Evolutionary conservation across 2,113 vertebrate genomes (phyloP).

Genomic region (Apteryx owenii): DNA sequence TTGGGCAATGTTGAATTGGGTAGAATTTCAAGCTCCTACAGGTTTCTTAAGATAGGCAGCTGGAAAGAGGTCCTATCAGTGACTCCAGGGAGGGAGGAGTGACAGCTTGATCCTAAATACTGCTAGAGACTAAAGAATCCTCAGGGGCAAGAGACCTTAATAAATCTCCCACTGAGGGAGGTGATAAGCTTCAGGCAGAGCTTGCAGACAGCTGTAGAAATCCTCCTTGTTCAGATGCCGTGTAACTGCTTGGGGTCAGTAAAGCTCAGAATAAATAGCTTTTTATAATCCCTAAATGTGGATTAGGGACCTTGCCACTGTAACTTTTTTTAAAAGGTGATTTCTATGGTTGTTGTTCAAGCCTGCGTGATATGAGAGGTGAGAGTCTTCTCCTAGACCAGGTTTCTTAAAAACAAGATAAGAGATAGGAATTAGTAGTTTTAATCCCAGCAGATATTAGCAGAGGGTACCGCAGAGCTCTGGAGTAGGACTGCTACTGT

Average conservation of each 20-base stretch:
- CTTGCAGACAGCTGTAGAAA: neutral
- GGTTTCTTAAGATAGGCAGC: neutral
- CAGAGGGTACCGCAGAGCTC: neutral
- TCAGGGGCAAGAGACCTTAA: fast-evolving
- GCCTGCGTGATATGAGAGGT: neutral
- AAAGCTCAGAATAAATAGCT: neutral
- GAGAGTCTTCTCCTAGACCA: neutral
- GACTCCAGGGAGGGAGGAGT: neutral
- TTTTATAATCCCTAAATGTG: neutral
- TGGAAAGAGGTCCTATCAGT: neutral
- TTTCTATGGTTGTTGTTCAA: fast-evolving
- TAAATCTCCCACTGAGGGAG: neutral
- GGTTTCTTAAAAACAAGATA: neutral
- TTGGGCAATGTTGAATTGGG: neutral
- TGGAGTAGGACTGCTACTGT: neutral
- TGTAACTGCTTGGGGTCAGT: fast-evolving
- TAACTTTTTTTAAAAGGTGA: neutral
- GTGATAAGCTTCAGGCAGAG: neutral
- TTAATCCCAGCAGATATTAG: neutral
- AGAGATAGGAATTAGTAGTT: neutral
- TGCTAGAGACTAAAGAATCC: neutral
- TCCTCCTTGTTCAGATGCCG: neutral
- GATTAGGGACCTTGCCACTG: too few species aligned
- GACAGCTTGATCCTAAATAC: neutral
- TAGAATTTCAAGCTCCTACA: neutral